phyloP scores from a whole-genome alignment of 64 coral and sea anemone genomes.

The Dendrophyllia cribrosa region DNA sequence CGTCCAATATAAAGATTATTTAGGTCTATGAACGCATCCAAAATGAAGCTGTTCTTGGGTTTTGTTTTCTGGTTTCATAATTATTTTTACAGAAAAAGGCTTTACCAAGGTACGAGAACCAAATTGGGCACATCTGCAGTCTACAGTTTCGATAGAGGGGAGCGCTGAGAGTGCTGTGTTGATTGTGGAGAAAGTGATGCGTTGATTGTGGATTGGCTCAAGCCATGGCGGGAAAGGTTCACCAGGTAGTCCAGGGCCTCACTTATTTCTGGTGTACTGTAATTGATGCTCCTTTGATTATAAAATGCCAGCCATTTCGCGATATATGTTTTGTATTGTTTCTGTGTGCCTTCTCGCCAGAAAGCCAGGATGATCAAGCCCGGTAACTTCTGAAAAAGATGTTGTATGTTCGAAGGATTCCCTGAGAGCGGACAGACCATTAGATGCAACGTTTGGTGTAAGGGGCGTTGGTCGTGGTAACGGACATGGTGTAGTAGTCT shows the following conservation, averaged over 20 bases:
- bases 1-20: neutral
- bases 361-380: slow-evolving; percentile 51
- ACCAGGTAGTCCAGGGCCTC: slow-evolving; percentile 29
- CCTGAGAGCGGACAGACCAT: too few species aligned
- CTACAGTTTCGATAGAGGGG: slow-evolving; percentile 46
- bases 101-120: slow-evolving; percentile 48
- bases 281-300: slow-evolving; percentile 55
- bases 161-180: slow-evolving; percentile 58
- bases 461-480: too few species aligned
- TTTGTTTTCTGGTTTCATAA: slow-evolving; percentile 4
- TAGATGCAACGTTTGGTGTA: too few species aligned
- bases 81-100: slow-evolving; percentile 8
- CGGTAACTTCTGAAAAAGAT: neutral
- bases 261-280: slow-evolving; percentile 50
- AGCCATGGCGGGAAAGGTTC: neutral
- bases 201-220: too few species aligned
- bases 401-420: too few species aligned
- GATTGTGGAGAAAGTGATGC: slow-evolving; percentile 33
- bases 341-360: slow-evolving; percentile 9
- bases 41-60: slow-evolving; percentile 26
- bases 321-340: slow-evolving; percentile 70
- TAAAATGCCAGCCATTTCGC: slow-evolving; percentile 41
- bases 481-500: too few species aligned
- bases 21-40: neutral
- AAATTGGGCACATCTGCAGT: slow-evolving; percentile 41